Conservation (phyloP, 2,797 vertebrate species). For the Acanthurus leucopareius region DNA sequence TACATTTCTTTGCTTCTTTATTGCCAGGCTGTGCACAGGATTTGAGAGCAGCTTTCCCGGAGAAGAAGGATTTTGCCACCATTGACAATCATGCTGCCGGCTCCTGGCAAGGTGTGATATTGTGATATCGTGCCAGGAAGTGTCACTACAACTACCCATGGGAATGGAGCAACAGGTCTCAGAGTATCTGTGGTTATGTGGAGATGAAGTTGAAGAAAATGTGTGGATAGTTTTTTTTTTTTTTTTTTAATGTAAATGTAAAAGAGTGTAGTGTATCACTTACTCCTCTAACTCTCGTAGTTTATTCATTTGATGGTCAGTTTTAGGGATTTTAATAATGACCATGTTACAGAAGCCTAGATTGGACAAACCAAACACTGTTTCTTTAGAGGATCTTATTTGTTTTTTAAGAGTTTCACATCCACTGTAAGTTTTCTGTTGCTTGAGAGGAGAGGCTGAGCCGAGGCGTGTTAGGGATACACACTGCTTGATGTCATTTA, state of each 20-base stretch:
- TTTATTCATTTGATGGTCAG: not conserved
- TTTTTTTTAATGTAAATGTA: not conserved
- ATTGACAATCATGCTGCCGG: conserved; percentile 33
- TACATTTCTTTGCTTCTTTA: conserved; percentile 57
- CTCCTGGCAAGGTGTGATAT: conserved; percentile 52
- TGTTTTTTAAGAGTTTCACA: too few species aligned
- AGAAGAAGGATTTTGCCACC: conserved; percentile 50
- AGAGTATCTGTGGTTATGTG: conserved; percentile 9
- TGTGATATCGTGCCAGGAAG: conserved; percentile 52
- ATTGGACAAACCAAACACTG: too few species aligned
- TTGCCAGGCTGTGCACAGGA: conserved; percentile 59
- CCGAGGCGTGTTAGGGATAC: too few species aligned
- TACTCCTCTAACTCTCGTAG: not conserved
- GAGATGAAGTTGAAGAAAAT: conserved; percentile 6
- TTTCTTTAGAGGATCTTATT: too few species aligned
- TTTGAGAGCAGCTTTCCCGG: conserved; percentile 57
- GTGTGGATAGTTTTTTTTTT: not conserved
- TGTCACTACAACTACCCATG: conserved; percentile 15
- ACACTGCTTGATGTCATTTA: too few species aligned
- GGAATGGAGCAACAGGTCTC: conserved; percentile 51
- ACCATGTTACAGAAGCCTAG: too few species aligned
- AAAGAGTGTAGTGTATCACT: not conserved
- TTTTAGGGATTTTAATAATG: too few species aligned
- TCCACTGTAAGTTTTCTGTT: too few species aligned
- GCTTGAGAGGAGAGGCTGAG: too few species aligned